Evolutionary conservation across 2,797 vertebrate species (phyloP), one percentile per base, ranked within the genome.

Genomic region (Podarcis siculus): DNA sequence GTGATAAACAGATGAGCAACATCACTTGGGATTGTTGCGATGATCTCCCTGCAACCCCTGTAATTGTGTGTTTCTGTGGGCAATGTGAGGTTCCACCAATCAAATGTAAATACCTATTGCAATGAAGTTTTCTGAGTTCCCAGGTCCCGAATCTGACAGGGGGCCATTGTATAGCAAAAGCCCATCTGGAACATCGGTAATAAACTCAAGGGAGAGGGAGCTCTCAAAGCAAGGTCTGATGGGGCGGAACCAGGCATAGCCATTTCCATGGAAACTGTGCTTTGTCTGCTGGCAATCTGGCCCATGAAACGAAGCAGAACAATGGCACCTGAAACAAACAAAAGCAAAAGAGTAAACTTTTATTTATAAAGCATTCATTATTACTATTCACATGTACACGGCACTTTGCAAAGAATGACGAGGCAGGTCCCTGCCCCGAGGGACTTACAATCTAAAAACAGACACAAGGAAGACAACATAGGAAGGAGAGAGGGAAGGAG

Each of bases 281-380:
- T 98, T 97, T 88, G 97, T 98, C 94, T 98, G 97, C 95, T 98
- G 97, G 96, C 98, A 98, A 81, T 98, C 97, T 1, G 98, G 97
- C 76, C 98, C 98, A n/a, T 98, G 97, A 45, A 97, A 98, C 6
- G 96, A 97, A 86, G 97, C 90, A 15, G 97, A 96, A 93, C 98
- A 98, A 75, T 97, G 97, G 95, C 98, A 98, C 95, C 98, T 98
- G 91, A 94, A 91, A 86, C 27, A 67, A 90, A 27, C 66, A 94
- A 23, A 82, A 23, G 39, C 13, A 73, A 61, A 89, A 13, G 32
- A n/a, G 27, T 71, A 5, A 71, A 71, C 13, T 13, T 13, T 71
- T 13, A 27, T 10, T 71, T n/a, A n/a, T 27, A 12, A 32, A n/a
- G 69, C 69, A 71, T 71, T 71, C 69, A 71, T 71, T 71, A 71